Evolutionary conservation across 2,888 invertebrate genomes (phyloP).

Genomic region (Drosophila vallismaia): DNA sequence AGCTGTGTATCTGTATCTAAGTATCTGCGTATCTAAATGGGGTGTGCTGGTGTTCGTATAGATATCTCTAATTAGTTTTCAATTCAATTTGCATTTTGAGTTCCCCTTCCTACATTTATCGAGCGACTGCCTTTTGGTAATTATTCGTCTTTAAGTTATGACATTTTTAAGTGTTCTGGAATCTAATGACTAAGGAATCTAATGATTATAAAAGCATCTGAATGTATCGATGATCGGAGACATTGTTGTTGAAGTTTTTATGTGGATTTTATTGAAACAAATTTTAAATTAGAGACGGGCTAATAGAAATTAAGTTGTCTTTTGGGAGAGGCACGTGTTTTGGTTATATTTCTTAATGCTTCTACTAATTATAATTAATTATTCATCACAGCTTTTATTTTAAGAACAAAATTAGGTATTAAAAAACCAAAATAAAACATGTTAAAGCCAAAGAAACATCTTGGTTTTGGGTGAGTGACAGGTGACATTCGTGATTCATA

Average conservation of each 20-base stretch:
- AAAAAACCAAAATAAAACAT: too few relatives aligned
- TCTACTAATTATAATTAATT: neutral
- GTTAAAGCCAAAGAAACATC: slow-evolving; percentile 3
- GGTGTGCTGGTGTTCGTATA: slow-evolving; percentile 34
- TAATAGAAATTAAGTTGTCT: too few relatives aligned
- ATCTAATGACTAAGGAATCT: slow-evolving; percentile 52
- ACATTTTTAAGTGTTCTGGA: slow-evolving; percentile 62
- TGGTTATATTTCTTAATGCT: neutral
- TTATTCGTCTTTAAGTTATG: slow-evolving; percentile 68
- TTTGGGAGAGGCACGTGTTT: neutral
- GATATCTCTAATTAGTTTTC: slow-evolving; percentile 76
- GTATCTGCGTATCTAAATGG: slow-evolving; percentile 12
- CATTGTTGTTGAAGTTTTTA: slow-evolving; percentile 31
- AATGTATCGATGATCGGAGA: slow-evolving; percentile 51
- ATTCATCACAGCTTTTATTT: neutral
- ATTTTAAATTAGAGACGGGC: neutral
- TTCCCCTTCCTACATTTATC: slow-evolving; percentile 7
- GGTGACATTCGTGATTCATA: slow-evolving; percentile 33
- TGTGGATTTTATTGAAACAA: slow-evolving; percentile 3
- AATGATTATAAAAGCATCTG: neutral
- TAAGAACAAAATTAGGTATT: too few relatives aligned
- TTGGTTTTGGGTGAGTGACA: slow-evolving; percentile 11
- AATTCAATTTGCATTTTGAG: slow-evolving; percentile 74
- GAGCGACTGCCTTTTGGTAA: slow-evolving; percentile 36
- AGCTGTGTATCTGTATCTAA: slow-evolving; percentile 28